Evolutionary conservation across 2,888 invertebrate genomes (phyloP), one percentile per base, ranked within the genome.

Genomic region (Platycheirus albimanus): DNA sequence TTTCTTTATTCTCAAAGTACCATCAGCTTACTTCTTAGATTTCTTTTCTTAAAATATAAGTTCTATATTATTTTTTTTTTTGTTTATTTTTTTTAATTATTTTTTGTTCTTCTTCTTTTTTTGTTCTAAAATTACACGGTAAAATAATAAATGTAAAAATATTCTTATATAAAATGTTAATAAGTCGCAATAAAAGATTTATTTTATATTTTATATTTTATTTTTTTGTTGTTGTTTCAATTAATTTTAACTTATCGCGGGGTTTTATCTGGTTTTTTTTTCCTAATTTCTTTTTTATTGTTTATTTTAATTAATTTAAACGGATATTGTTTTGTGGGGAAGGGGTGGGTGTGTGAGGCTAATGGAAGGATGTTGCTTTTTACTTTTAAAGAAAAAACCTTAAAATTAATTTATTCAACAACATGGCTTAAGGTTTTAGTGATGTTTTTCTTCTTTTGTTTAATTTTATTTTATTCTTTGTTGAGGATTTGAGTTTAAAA

Each of bases 101-200:
- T 49, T 24, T 24, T 61, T 28, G 36, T 24, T 30, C 54, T 54
- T 28, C 52, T 33, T 8, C 43, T 67, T 58, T 17, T 38, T 13
- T 58, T 38, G 51, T 38, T 24, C 77, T 83, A 83, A 83, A 72
- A 78, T 83, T 83, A 83, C 78, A 83, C 72, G 72, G 83, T 83
- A 69, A 83, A 77, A 83, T 83, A 83, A 83, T 83, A 83, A 77
- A 64, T 83, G 83, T 78, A 78, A 83, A 83, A 83, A 83, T 83
- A 83, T 83, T 77, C 56, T 77, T 83, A 74, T 76, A 52, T 51
- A 77, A 83, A 83, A 83, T 78, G 77, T 58, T 41, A 58, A 58
- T 83, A 77, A 77, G 72, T 78, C 77, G 83, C 83, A 74, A 83
- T 72, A 30, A 69, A 77, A 78, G 20, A 49, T 33, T 30, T 54